A percentile compares a stretch with the other conserved stretches of the same genome.
These are phyloP conservation scores for Halictus quadricinctus DNA, from an alignment of 2,888 invertebrate species.

Conservation along the genomic window DNA sequence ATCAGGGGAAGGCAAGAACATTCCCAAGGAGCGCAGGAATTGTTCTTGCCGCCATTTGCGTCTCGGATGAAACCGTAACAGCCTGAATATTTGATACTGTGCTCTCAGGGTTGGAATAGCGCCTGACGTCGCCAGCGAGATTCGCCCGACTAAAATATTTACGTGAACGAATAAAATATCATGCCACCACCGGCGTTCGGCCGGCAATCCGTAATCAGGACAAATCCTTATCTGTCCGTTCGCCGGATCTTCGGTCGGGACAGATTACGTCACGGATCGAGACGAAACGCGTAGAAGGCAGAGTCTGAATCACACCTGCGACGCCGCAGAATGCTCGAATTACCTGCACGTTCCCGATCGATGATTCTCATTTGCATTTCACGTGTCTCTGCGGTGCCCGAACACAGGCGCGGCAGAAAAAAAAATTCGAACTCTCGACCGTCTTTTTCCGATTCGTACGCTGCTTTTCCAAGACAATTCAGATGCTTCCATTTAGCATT, in stretches of 20 bases:
- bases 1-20: not conserved
- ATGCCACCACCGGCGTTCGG: not conserved
- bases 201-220: not conserved
- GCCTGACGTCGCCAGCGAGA: not conserved
- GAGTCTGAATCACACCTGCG: constrained; percentile 1
- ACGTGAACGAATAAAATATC: not conserved
- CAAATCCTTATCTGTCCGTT: not conserved
- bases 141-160: not conserved
- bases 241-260: constrained; percentile 15
- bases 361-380: constrained; percentile 10
- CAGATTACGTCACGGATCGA: constrained; percentile 23
- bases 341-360: not conserved
- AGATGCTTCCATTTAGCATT: too few species aligned
- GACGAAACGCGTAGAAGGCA: not conserved
- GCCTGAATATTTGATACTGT: constrained; percentile 1
- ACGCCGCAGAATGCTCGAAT: constrained; percentile 5
- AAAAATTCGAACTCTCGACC: not conserved
- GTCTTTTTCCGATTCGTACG: not conserved
- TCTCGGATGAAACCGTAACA: not conserved
- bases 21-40: not conserved
- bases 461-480: not conserved
- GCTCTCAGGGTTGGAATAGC: not conserved
- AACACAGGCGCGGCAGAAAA: not conserved
- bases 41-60: not conserved
- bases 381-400: not conserved